Base-by-base conservation (phyloP, 2,888 invertebrate genomes). In the Mythimna impura region DNA sequence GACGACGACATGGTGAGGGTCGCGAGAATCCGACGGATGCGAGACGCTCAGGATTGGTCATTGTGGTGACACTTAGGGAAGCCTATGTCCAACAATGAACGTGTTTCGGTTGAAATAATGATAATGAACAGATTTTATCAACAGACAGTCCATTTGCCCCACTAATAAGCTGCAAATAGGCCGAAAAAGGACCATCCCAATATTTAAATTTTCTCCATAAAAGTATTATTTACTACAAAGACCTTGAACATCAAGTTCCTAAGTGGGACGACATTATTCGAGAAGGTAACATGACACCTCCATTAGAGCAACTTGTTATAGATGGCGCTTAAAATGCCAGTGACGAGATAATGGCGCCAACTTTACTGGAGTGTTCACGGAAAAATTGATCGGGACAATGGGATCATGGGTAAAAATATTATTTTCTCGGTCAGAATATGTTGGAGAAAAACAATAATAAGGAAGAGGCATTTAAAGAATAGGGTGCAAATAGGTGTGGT, bases 211-310 rank as follows among this genome's bases (percentile, higher is more conserved):
- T 58, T 43, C 1, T 43, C 58, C 10, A 61, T 62, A 73, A 78
- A 74, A 66, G 30, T 60, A 71, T 81, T 81, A 81, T 68, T 72
- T 72, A 79, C 79, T 62, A 65, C 60, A 61, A 55, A 72, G 64
- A 60, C 82, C 68, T 75, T 71, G 63, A 82, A 78, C 76, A 78
- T 62, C 63, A 54, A 69, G 64, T 34, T 63, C 47, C 34, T 81
- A 85, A 86, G 81, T 83, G 80, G 83, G 70, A 80, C 78, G 82
- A 79, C 84, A 87, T 88, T 86, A 88, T 88, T 86, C 86, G 82
- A 87, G 88, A 88, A 83, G 70, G 90, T 78, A 91, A 93, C 90
- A 91, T 88, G 92, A 93, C 90, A 92, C 91, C 86, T 91, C 93
- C 93, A 93, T 93, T 93, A 93, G 89, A 84, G 68, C 80, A 83